Conservation (phyloP, 1,140 invertebrate genomes). For the Caenorhabditis latens region DNA sequence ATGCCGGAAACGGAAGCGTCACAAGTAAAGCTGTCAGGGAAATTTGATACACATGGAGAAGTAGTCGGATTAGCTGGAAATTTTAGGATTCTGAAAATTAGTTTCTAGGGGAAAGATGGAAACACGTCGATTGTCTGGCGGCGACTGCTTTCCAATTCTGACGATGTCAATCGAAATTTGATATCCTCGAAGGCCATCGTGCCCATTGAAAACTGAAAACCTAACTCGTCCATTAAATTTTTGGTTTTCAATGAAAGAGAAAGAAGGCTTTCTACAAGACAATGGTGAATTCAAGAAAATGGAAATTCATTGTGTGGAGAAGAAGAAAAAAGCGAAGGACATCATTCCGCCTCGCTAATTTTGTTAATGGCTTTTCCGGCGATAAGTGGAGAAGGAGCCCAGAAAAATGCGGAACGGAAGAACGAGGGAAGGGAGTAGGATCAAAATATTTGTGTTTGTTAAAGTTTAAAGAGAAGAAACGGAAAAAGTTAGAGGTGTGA, state of each 20-base stretch:
- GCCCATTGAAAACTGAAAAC: constrained; percentile 33
- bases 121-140: background rate
- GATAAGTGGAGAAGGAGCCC: background rate
- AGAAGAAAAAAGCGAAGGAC: constrained; percentile 19
- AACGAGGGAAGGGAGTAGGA: background rate
- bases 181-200: constrained; percentile 34
- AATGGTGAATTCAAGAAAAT: no score
- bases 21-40: background rate
- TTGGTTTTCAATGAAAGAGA: background rate
- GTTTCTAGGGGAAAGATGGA: background rate
- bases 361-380: constrained; percentile 30
- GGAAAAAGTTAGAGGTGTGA: background rate
- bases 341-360: constrained; percentile 54
- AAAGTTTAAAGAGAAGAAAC: background rate
- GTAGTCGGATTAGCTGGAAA: background rate
- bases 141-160: background rate
- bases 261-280: no score
- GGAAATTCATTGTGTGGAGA: background rate
- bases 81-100: no score
- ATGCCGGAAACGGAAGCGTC: background rate
- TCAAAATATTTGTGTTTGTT: constrained; percentile 21
- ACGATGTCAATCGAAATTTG: constrained; percentile 34
- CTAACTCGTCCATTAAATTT: constrained; percentile 41
- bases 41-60: background rate
- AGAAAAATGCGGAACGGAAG: background rate